Percentiles rank a stretch among this genome's conserved stretches.
These are phyloP conservation scores for Apotomis capreana DNA, from an alignment of 2,888 invertebrate species.

Conservation along the genomic window DNA sequence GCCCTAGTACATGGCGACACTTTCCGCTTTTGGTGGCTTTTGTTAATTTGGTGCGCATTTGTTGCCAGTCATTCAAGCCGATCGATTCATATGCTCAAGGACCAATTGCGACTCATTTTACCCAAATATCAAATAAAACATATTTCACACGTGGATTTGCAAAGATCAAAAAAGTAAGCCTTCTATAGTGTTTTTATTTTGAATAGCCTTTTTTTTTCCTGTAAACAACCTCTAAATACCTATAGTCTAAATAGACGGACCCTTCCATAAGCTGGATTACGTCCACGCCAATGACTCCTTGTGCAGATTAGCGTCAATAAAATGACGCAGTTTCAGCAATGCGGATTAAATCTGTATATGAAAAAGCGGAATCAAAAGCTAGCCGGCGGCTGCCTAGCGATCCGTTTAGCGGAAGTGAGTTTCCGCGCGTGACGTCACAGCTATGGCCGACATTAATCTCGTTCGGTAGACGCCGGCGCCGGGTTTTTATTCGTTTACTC, in stretches of 20 bases:
- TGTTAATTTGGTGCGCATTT: too few relatives aligned
- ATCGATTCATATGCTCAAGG: too few relatives aligned
- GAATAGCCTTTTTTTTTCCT: not conserved
- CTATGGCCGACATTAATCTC: conserved; percentile 43
- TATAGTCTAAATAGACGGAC: not conserved
- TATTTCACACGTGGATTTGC: too few relatives aligned
- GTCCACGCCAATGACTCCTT: conserved; percentile 27
- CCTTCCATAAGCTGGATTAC: conserved; percentile 13
- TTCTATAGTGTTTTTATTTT: not conserved
- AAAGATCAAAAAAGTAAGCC: too few relatives aligned
- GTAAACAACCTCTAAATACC: too few relatives aligned
- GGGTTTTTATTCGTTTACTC: conserved; percentile 29
- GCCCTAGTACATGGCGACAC: too few relatives aligned
- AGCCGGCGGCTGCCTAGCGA: conserved; percentile 43
- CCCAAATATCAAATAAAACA: too few relatives aligned
- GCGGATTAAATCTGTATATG: conserved; percentile 48
- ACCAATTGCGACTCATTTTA: too few relatives aligned
- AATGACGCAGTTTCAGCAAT: conserved; percentile 41
- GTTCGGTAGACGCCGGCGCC: conserved; percentile 40
- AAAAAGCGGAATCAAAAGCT: conserved; percentile 42
- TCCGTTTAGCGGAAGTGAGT: conserved; percentile 43
- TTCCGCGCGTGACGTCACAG: conserved; percentile 44
- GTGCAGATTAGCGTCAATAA: conserved; percentile 39
- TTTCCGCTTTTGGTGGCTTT: too few relatives aligned
- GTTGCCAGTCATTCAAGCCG: too few relatives aligned